Conservation (phyloP, 2,113 vertebrate genomes). For the Coryphaenoides rupestris region DNA sequence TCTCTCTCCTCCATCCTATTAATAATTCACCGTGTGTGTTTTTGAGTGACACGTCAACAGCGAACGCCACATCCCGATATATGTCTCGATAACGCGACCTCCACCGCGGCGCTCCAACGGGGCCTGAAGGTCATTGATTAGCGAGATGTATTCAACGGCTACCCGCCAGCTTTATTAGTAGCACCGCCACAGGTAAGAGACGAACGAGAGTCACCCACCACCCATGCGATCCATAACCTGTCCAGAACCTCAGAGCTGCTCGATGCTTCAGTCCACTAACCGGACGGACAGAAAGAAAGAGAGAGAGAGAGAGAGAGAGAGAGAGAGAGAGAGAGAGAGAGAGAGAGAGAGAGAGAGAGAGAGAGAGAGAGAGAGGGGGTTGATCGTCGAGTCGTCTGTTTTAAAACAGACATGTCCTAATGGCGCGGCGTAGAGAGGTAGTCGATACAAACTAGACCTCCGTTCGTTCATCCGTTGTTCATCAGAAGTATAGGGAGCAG, state of each 20-base stretch:
- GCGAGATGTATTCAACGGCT: slow-evolving; percentile 36
- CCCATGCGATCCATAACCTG: too few species aligned
- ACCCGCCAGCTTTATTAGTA: slow-evolving; percentile 2
- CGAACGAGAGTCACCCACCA: too few species aligned
- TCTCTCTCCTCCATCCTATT: slow-evolving; percentile 32
- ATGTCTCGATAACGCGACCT: slow-evolving; percentile 54
- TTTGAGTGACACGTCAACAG: slow-evolving; percentile 47
- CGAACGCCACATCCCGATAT: slow-evolving; percentile 43
- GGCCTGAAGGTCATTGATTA: slow-evolving; percentile 54
- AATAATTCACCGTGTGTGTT: slow-evolving; percentile 59
- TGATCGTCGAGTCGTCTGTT: neutral
- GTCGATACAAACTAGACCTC: too few species aligned
- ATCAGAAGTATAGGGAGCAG: too few species aligned
- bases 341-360: too few species aligned
- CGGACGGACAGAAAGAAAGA: neutral
- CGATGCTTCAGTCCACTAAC: too few species aligned
- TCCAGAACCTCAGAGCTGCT: too few species aligned
- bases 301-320: too few species aligned
- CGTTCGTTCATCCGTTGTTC: too few species aligned
- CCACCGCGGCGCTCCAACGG: slow-evolving; percentile 44
- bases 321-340: too few species aligned
- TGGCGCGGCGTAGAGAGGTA: neutral
- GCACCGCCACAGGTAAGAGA: too few species aligned
- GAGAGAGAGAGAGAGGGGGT: too few species aligned
- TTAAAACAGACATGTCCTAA: neutral